Base-by-base conservation (phyloP, 2,888 invertebrate genomes). In the Dinocampus coccinellae region DNA sequence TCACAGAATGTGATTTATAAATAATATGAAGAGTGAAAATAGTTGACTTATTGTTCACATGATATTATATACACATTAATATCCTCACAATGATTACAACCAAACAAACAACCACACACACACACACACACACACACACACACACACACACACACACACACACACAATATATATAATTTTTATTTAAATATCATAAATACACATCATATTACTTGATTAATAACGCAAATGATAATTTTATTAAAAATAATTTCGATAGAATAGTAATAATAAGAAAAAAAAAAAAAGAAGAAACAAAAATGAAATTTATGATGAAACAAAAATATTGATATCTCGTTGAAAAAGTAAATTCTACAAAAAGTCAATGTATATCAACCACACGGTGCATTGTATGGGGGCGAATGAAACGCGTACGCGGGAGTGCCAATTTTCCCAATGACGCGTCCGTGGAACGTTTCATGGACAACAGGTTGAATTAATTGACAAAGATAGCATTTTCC, bases 391-490 rank as follows among this genome's bases (percentile, higher is more conserved):
- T 39, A 47, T 24, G 20, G 24, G 39, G 33, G 26, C 36, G 42
- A 62, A 42, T 62, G 62, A 62, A 42, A 42, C 42, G 42, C 42
- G 36, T 34, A n/a, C 39, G 55, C 53, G 36, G 58, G 82, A 81
- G 81, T 80, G 80, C 77, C 79, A 82, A 82, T 82, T 82, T 82
- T 81, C 78, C 77, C 77, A 78, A 79, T 82, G 78, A 78, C 53
- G 65, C 58, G 64, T 63, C 60, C 70, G 53, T 42, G 70, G 22
- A 57, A 67, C 70, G 58, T 62, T 69, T 75, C 76, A 71, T 78
- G 79, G 82, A 85, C 85, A 85, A 83, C 85, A 83, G 83, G 84
- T 85, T 83, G 82, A 84, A 86, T 85, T 86, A 85, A 87, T 86
- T 85, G 84, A 85, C 83, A 84, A 86, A 85, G 85, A 85, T 83